A percentile compares a stretch with the other conserved stretches of the same genome.
Evolutionary conservation across 2,888 invertebrate species (phyloP).

Genomic region (Xanthorhoe spadicearia): DNA sequence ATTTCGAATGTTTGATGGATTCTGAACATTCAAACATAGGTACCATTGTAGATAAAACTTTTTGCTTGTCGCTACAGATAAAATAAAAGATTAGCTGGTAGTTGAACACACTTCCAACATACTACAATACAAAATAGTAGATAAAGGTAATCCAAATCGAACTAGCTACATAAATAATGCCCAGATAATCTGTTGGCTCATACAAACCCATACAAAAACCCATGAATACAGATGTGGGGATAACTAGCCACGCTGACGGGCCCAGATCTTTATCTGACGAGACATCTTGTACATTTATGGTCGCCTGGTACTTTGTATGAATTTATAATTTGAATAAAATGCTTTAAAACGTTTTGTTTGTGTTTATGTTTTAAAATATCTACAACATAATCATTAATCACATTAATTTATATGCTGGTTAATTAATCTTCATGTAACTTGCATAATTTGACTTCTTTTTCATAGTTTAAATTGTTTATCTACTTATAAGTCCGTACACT

Average conservation of each 20-base stretch:
- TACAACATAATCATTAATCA: neutral
- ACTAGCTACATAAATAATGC: constrained; percentile 40
- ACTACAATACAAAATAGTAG: constrained; percentile 27
- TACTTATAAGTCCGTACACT: too few species aligned
- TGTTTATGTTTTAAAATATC: constrained; percentile 6
- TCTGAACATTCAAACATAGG: neutral
- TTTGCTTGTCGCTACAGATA: constrained; percentile 7
- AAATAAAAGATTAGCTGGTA: constrained; percentile 16
- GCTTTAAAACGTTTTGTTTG: constrained; percentile 32
- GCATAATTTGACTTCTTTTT: too few species aligned
- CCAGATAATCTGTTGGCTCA: constrained; percentile 36
- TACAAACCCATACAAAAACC: constrained; percentile 36
- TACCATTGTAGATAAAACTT: constrained; percentile 3
- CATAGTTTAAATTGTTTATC: too few species aligned
- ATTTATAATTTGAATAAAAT: constrained; percentile 63
- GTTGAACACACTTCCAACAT: constrained; percentile 13
- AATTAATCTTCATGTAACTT: too few species aligned
- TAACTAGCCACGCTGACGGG: constrained; percentile 42
- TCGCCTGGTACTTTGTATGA: constrained; percentile 78
- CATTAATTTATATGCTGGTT: too few species aligned
- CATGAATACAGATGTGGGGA: constrained; percentile 42
- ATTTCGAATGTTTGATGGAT: neutral
- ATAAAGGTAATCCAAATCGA: constrained; percentile 37
- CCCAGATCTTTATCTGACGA: constrained; percentile 46
- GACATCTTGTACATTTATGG: constrained; percentile 72